A percentile compares a stretch with the other conserved stretches of the same genome.
phyloP scores from a whole-genome alignment of 2,888 invertebrate genomes.

The Pyrrhia umbra region DNA sequence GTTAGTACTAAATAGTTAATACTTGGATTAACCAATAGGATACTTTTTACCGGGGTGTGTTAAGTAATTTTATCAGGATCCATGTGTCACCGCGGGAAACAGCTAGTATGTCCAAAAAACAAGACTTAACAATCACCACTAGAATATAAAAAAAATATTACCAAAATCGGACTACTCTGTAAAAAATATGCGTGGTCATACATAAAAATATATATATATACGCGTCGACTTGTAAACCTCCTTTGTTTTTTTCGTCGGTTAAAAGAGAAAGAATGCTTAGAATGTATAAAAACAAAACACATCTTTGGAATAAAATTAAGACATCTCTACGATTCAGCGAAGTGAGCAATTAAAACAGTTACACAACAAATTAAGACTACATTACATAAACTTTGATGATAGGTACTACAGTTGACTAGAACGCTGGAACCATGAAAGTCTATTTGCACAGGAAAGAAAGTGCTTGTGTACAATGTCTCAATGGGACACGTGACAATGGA shows the following conservation, averaged over 20 bases:
- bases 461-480: slow-evolving; percentile 32
- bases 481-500: slow-evolving; percentile 39
- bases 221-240: too few relatives aligned
- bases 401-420: not conserved
- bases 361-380: slow-evolving; percentile 26
- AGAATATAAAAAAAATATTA: too few relatives aligned
- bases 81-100: not conserved
- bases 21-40: too few relatives aligned
- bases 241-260: too few relatives aligned
- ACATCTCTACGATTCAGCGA: slow-evolving; percentile 27
- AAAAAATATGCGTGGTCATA: too few relatives aligned
- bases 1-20: too few relatives aligned
- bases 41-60: too few relatives aligned
- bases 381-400: slow-evolving; percentile 27
- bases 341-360: slow-evolving; percentile 27
- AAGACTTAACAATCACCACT: not conserved
- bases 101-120: not conserved
- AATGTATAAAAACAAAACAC: slow-evolving; percentile 35
- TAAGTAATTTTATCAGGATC: too few relatives aligned
- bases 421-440: slow-evolving; percentile 18
- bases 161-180: too few relatives aligned
- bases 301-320: slow-evolving; percentile 10
- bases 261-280: slow-evolving; percentile 37
- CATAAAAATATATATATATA: too few relatives aligned
- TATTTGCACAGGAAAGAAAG: slow-evolving; percentile 41